A percentile compares a stretch with the other conserved stretches of the same genome.
phyloP scores from a whole-genome alignment of 2,113 vertebrate genomes.

The Hucho hucho region DNA sequence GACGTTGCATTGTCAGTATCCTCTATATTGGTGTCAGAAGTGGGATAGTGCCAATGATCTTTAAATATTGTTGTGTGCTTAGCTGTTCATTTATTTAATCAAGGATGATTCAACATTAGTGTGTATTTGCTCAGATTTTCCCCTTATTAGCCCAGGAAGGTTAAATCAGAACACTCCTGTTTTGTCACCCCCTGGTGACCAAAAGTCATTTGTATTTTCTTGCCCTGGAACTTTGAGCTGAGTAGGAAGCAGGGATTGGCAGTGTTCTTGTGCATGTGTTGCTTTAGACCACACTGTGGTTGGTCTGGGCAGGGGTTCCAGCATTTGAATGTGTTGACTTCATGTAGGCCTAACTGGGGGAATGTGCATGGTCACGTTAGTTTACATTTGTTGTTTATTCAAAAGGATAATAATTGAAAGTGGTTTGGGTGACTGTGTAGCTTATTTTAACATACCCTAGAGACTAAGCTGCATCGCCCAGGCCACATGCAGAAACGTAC shows the following conservation, averaged over 20 bases:
- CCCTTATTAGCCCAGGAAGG: neutral
- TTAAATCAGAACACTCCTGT: neutral
- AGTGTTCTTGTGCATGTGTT: neutral
- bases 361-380: conserved; percentile 4
- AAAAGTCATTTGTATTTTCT: neutral
- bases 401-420: neutral
- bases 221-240: neutral
- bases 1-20: too few species aligned
- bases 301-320: conserved; percentile 4
- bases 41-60: neutral
- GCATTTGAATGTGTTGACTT: conserved; percentile 29
- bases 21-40: neutral
- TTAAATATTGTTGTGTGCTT: neutral
- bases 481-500: neutral
- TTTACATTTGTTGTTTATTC: neutral
- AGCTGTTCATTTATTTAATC: neutral
- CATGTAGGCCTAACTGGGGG: conserved; percentile 18
- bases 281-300: conserved; percentile 8
- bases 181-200: neutral
- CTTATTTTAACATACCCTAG: neutral
- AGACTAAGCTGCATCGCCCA: neutral
- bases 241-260: neutral
- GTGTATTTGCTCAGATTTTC: neutral
- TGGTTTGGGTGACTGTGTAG: neutral
- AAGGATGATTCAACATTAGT: neutral